These are phyloP conservation scores for Gopherus flavomarginatus DNA, from an alignment of 2,113 vertebrate species.

Conservation along the genomic window DNA sequence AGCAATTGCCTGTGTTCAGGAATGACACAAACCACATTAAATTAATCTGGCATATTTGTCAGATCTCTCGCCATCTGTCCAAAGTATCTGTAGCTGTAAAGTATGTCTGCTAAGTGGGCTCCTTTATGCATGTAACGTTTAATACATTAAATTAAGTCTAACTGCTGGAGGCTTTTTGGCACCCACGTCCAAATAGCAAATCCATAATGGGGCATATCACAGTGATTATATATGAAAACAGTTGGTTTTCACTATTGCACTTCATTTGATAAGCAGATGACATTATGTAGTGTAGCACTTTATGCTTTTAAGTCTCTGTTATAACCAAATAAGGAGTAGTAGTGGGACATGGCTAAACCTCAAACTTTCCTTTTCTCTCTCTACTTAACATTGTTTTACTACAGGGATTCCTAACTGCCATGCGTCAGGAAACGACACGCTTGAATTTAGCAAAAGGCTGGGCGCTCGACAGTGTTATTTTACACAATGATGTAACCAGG, in stretches of 20 bases:
- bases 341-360: not conserved
- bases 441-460: conserved; percentile 83
- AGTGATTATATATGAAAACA: not conserved
- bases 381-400: not conserved
- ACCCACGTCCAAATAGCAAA: not conserved
- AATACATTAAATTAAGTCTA: not conserved
- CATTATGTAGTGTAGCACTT: not conserved
- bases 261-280: not conserved
- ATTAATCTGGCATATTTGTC: not conserved
- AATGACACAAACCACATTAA: conserved; percentile 2
- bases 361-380: not conserved
- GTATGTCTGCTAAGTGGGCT: not conserved
- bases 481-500: conserved; percentile 85
- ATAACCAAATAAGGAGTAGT: not conserved
- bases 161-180: not conserved
- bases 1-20: not conserved
- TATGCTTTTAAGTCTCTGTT: not conserved
- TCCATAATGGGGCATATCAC: not conserved
- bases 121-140: not conserved
- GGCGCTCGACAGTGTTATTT: conserved; percentile 84
- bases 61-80: not conserved
- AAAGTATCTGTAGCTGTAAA: not conserved
- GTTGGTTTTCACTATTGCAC: not conserved
- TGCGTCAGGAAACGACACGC: conserved; percentile 87
- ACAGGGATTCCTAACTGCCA: conserved; percentile 87